Evolutionary conservation across 2,113 vertebrate genomes (phyloP).

Genomic region (Ia io): DNA sequence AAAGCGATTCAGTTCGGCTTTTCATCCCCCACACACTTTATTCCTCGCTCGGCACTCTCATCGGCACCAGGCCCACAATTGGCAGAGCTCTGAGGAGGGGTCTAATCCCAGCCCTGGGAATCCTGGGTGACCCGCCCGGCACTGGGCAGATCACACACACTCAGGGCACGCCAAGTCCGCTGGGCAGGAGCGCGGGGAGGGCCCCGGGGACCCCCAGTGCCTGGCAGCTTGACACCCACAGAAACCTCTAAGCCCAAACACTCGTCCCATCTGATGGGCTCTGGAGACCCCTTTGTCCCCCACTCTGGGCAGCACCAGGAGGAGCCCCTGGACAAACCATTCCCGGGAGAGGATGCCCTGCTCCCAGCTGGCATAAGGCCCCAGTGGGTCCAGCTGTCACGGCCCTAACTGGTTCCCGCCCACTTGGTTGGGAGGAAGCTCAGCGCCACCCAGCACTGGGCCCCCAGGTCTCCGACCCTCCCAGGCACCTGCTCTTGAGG

Average conservation of each 20-base stretch:
- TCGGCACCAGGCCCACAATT: slow-evolving; percentile 85
- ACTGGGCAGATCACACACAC: slow-evolving; percentile 83
- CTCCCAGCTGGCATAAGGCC: neutral
- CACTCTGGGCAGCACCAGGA: neutral
- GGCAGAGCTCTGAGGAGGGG: slow-evolving; percentile 85
- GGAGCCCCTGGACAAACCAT: too few species aligned
- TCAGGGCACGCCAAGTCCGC: slow-evolving; percentile 82
- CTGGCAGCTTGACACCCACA: slow-evolving; percentile 60
- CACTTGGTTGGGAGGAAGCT: neutral
- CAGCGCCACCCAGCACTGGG: rapidly evolving
- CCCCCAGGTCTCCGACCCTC: neutral
- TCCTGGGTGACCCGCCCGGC: slow-evolving; percentile 83
- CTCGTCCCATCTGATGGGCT: neutral
- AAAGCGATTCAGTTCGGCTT: slow-evolving; percentile 94
- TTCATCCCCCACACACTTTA: slow-evolving; percentile 93
- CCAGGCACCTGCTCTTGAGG: neutral
- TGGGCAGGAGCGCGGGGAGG: slow-evolving; percentile 77
- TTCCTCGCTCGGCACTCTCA: slow-evolving; percentile 89
- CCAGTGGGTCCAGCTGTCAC: rapidly evolving
- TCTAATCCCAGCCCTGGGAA: slow-evolving; percentile 85
- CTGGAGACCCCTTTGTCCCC: neutral
- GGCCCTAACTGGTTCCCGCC: neutral
- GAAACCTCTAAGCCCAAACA: neutral
- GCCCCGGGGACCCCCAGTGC: slow-evolving; percentile 71
- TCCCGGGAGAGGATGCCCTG: too few species aligned